A percentile compares a stretch with the other conserved stretches of the same genome.
These are phyloP conservation scores for Discoglossus pictus DNA, from an alignment of 2,797 vertebrate species.

Conservation along the genomic window DNA sequence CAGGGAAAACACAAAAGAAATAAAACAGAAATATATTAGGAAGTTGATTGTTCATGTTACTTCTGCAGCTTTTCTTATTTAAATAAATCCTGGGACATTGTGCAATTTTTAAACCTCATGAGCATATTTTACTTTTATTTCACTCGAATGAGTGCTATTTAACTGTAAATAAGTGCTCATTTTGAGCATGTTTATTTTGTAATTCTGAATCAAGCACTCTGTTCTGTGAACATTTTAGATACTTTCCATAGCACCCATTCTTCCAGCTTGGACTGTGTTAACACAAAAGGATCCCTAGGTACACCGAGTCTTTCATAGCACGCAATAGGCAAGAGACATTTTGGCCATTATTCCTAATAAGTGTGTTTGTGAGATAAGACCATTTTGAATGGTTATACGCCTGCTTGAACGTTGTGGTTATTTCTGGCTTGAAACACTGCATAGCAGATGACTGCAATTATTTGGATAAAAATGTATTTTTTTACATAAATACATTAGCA, in stretches of 20 bases:
- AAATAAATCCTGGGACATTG: too few relatives aligned
- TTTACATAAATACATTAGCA: constrained; percentile 40
- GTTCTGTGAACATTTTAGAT: not conserved
- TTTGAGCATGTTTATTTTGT: too few relatives aligned
- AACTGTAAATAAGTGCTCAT: too few relatives aligned
- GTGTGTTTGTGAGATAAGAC: constrained; percentile 18
- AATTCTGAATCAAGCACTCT: too few relatives aligned
- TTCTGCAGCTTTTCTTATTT: too few relatives aligned
- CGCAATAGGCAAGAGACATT: constrained; percentile 4
- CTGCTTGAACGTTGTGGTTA: constrained; percentile 28
- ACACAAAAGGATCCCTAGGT: not conserved
- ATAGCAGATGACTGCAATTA: constrained; percentile 39
- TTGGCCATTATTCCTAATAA: constrained; percentile 7
- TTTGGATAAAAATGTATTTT: constrained; percentile 6
- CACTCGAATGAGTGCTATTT: too few relatives aligned
- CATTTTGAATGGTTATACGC: constrained; percentile 12
- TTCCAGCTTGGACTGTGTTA: not conserved
- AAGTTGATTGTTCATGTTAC: too few relatives aligned
- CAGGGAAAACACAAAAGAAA: too few relatives aligned
- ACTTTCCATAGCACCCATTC: constrained; percentile 6
- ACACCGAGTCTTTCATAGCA: not conserved
- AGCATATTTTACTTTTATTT: too few relatives aligned
- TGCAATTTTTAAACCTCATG: too few relatives aligned
- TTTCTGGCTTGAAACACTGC: constrained; percentile 11
- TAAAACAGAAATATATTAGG: too few relatives aligned